phyloP scores from a whole-genome alignment of 2,113 vertebrate genomes.

The Gymnobelideus leadbeateri region DNA sequence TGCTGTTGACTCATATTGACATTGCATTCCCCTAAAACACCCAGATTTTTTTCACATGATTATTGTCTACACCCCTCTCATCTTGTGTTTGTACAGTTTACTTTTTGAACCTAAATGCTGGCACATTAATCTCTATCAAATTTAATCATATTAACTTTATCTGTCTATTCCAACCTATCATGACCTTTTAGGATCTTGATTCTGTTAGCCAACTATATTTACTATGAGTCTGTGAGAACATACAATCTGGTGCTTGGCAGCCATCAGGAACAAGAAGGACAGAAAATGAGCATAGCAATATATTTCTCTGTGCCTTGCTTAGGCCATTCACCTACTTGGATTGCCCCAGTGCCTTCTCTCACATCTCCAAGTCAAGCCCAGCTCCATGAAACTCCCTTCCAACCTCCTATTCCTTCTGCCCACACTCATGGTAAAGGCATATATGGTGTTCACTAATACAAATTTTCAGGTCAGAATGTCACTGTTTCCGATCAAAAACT shows the following conservation, averaged over 20 bases:
- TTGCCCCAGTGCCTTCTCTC: neutral
- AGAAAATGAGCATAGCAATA: neutral
- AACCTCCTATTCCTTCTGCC: neutral
- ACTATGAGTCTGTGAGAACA: neutral
- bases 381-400: neutral
- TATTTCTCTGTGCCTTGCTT: neutral
- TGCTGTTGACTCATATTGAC: neutral
- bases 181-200: neutral
- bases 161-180: neutral
- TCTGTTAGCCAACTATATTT: neutral
- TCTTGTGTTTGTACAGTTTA: neutral
- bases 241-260: neutral
- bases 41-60: neutral
- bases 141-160: neutral
- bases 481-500: neutral
- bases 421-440: neutral
- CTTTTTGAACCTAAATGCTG: neutral
- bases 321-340: neutral
- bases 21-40: neutral
- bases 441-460: neutral
- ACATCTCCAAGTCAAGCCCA: neutral
- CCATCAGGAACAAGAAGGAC: neutral
- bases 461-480: neutral
- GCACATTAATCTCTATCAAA: neutral
- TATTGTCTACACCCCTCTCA: neutral